phyloP scores from a whole-genome alignment of 1,140 invertebrate species.

The Leptoteleia sp. region DNA sequence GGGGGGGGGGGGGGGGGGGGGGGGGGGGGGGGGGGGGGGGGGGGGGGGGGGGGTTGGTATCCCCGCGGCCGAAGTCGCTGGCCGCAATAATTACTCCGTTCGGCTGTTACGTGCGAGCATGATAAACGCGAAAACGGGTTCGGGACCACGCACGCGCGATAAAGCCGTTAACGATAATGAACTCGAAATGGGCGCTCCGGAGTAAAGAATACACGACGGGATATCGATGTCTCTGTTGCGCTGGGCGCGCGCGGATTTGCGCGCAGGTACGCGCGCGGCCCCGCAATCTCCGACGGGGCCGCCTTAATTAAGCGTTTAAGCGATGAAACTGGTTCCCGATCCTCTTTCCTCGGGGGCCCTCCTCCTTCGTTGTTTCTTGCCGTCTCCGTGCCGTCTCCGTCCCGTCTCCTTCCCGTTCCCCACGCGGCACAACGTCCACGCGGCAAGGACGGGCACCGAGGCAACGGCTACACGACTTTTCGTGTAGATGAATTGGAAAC shows the following conservation, averaged over 20 bases:
- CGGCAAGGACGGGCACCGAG: constrained; percentile 34
- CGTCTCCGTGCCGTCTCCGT: constrained; percentile 17
- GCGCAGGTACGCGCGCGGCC: constrained; percentile 55
- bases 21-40: too few relatives aligned
- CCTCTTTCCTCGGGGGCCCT: constrained; percentile 48
- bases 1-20: too few relatives aligned
- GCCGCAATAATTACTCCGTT: constrained; percentile 76
- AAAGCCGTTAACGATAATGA: constrained; percentile 71
- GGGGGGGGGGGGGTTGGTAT: too few relatives aligned
- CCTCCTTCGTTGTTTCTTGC: constrained; percentile 38
- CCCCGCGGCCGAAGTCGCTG: constrained; percentile 35
- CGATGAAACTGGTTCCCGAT: constrained; percentile 69
- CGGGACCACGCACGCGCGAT: constrained; percentile 67
- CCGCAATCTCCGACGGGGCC: constrained; percentile 53
- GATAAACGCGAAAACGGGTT: constrained; percentile 66
- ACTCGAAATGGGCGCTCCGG: constrained; percentile 68
- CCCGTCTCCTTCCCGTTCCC: constrained; percentile 23
- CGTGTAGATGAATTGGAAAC: constrained; percentile 63
- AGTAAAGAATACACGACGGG: constrained; percentile 70
- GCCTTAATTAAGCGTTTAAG: constrained; percentile 71
- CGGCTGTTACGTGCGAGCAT: constrained; percentile 70
- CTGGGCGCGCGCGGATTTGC: constrained; percentile 60
- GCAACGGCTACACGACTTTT: constrained; percentile 62
- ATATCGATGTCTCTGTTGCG: constrained; percentile 66
- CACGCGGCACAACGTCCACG: too few relatives aligned